Conservation (phyloP, 1,140 invertebrate species). For the Lasioglossum baleicum region DNA sequence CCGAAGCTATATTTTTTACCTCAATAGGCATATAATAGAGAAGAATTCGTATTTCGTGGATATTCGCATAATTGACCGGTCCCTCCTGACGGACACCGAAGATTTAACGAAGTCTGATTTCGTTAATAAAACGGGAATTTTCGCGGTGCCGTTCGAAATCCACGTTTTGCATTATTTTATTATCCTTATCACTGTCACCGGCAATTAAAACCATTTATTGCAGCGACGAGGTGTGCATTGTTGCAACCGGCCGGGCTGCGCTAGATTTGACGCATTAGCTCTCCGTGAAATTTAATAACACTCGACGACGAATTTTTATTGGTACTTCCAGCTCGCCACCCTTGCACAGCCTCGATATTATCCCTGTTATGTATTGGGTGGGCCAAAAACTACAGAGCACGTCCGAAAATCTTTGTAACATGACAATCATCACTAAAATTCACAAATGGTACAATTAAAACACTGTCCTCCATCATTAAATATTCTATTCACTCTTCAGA, state of each 20-base stretch:
- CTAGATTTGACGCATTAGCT: conserved; percentile 42
- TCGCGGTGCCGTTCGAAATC: not conserved
- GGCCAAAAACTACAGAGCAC: not conserved
- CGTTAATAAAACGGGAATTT: not conserved
- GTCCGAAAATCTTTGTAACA: not conserved
- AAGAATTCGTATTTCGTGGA: not conserved
- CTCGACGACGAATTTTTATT: conserved; percentile 45
- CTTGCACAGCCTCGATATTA: conserved; percentile 7
- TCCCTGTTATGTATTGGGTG: not conserved
- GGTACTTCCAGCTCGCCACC: conserved; percentile 15
- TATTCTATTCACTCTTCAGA: too few species aligned
- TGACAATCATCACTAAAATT: too few species aligned
- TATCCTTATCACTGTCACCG: conserved; percentile 30
- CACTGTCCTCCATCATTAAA: too few species aligned
- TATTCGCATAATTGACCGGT: not conserved
- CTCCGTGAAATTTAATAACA: conserved; percentile 47
- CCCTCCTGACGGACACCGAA: not conserved
- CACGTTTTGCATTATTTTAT: conserved; percentile 18
- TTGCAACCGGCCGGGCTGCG: not conserved
- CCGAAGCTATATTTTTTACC: too few species aligned
- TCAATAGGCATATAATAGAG: too few species aligned
- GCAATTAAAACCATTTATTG: conserved; percentile 40
- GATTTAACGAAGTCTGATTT: not conserved
- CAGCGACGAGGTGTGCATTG: not conserved
- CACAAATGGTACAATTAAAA: too few species aligned